These are phyloP conservation scores for Geodia barretti DNA, from an alignment of 37 sponge, comb jelly and placozoan species.

Conservation along the genomic window DNA sequence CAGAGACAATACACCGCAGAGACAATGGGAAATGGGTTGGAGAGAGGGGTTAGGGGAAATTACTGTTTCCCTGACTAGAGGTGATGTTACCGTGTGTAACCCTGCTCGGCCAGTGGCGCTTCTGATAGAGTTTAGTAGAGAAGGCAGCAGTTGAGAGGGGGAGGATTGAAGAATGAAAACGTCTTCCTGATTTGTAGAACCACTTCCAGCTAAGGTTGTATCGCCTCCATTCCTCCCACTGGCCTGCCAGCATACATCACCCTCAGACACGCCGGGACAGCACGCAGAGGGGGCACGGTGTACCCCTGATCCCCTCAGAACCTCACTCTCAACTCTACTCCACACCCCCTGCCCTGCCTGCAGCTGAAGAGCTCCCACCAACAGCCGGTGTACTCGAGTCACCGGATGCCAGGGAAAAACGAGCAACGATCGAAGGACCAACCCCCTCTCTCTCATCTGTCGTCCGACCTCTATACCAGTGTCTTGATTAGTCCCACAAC, in stretches of 20 bases:
- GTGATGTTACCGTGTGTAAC: background rate
- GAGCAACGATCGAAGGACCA: background rate
- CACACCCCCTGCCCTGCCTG: background rate
- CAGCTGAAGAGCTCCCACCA: background rate
- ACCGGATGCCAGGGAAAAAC: constrained; percentile 40
- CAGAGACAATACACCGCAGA: constrained; percentile 11
- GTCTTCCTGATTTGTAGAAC: too few relatives aligned
- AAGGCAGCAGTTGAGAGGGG: background rate
- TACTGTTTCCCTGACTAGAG: background rate
- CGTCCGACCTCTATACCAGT: background rate
- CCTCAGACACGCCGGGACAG: background rate
- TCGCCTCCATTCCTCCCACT: background rate
- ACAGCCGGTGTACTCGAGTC: background rate
- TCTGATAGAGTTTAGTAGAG: background rate
- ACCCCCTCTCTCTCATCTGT: background rate
- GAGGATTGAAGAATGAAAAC: background rate
- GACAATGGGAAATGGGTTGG: constrained; percentile 16
- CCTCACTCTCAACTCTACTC: background rate
- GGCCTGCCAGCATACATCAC: background rate
- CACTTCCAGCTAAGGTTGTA: background rate
- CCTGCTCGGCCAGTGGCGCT: background rate
- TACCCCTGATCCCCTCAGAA: background rate
- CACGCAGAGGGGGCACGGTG: background rate
- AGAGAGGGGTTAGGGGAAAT: background rate
- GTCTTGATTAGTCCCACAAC: background rate